Evolutionary conservation across 2,113 vertebrate species (phyloP).

Genomic region (Bubo blakistoni): DNA sequence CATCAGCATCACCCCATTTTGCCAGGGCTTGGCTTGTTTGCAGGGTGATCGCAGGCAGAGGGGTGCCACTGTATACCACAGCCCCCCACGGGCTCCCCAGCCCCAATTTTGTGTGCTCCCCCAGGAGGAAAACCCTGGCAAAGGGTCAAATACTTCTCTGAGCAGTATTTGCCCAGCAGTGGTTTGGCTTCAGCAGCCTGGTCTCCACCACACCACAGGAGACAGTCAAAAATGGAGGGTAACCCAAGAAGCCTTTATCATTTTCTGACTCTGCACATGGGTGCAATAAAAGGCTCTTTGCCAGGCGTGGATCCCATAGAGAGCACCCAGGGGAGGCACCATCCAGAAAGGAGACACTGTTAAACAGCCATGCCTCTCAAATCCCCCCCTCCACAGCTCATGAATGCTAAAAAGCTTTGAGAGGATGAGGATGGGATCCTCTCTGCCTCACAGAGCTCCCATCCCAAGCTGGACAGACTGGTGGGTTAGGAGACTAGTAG

Average conservation of each 20-base stretch:
- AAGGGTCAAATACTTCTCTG: accelerated
- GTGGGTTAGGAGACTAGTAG: accelerated
- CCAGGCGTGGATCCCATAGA: too few relatives aligned
- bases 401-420: accelerated
- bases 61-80: accelerated
- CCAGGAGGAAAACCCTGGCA: background rate
- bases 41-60: accelerated
- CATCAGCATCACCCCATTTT: background rate
- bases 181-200: background rate
- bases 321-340: background rate
- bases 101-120: accelerated
- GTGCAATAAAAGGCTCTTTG: background rate
- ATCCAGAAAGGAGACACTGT: background rate
- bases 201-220: accelerated
- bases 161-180: accelerated
- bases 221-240: accelerated
- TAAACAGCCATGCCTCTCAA: accelerated
- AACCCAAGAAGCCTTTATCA: too few relatives aligned
- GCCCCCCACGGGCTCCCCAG: accelerated
- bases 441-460: background rate
- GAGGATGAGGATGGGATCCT: accelerated
- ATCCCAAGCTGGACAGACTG: accelerated
- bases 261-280: accelerated
- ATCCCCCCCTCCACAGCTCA: background rate
- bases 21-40: accelerated